These are phyloP conservation scores for Drosophila phalerata DNA, from an alignment of 2,888 invertebrate species.

Conservation along the genomic window DNA sequence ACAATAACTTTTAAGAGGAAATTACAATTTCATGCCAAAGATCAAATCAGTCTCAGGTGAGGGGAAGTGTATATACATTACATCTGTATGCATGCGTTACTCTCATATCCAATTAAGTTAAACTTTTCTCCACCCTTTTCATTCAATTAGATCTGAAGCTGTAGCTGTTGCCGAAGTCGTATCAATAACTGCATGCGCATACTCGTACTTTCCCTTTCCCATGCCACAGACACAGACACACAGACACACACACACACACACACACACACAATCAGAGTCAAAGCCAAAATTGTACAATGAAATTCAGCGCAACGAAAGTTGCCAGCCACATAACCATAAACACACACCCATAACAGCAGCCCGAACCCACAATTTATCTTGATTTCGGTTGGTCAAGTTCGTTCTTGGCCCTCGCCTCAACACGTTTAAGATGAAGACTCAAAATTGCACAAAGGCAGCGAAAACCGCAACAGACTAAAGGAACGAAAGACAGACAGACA, in stretches of 20 bases:
- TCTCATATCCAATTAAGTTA: slow-evolving; percentile 69
- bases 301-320: slow-evolving; percentile 81
- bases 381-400: slow-evolving; percentile 59
- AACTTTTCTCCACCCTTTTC: slow-evolving; percentile 70
- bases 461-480: slow-evolving; percentile 22
- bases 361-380: slow-evolving; percentile 74
- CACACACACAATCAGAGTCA: slow-evolving; percentile 4
- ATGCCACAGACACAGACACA: slow-evolving; percentile 30
- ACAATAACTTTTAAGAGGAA: slow-evolving; percentile 3
- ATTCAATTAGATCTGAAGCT: slow-evolving; percentile 66
- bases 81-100: slow-evolving; percentile 3
- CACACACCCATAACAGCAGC: slow-evolving; percentile 42
- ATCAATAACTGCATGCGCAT: slow-evolving; percentile 69
- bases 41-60: slow-evolving; percentile 36
- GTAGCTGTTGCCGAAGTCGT: slow-evolving; percentile 29
- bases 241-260: neutral
- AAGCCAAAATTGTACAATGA: slow-evolving; percentile 68
- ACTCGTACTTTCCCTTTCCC: slow-evolving; percentile 76
- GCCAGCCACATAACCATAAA: slow-evolving; percentile 29
- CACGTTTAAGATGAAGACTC: slow-evolving; percentile 12
- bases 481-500: neutral
- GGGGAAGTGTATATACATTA: neutral
- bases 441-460: slow-evolving; percentile 58
- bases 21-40: slow-evolving; percentile 36
- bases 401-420: slow-evolving; percentile 54